These are phyloP conservation scores for Iselma pallidipennis DNA, from an alignment of 2,888 invertebrate genomes.

Conservation along the genomic window DNA sequence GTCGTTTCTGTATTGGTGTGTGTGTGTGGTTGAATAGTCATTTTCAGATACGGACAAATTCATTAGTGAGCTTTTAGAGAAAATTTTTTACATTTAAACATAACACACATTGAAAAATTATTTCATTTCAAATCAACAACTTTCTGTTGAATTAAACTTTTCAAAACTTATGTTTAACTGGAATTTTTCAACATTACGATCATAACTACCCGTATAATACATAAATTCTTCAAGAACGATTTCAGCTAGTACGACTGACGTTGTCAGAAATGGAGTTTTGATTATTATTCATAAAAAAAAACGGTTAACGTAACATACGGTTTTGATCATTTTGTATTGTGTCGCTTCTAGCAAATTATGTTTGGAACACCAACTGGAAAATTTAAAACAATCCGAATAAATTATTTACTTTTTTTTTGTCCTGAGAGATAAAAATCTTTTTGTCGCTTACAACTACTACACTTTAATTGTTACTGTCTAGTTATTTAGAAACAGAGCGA, in stretches of 20 bases:
- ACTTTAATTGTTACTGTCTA: too few relatives aligned
- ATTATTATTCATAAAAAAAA: background rate
- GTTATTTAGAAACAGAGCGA: too few relatives aligned
- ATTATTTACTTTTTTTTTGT: background rate
- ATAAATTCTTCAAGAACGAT: background rate
- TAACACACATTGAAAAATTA: background rate
- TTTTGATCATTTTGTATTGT: background rate
- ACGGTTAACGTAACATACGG: background rate
- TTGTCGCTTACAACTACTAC: too few relatives aligned
- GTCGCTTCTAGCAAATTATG: background rate
- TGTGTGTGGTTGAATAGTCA: background rate
- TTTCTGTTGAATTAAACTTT: background rate
- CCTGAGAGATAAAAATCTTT: too few relatives aligned
- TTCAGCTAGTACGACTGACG: background rate
- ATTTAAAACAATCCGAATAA: background rate
- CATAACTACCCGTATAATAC: background rate
- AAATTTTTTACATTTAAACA: background rate
- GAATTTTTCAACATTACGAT: background rate
- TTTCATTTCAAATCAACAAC: background rate
- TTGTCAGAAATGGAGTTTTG: background rate
- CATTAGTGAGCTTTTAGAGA: background rate
- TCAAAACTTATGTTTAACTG: background rate
- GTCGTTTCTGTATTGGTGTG: slow-evolving; percentile 7
- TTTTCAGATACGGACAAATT: background rate
- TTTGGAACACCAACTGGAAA: too few relatives aligned